Base-by-base conservation (phyloP, 1,140 invertebrate species). In the Drosophila kurseongensis region DNA sequence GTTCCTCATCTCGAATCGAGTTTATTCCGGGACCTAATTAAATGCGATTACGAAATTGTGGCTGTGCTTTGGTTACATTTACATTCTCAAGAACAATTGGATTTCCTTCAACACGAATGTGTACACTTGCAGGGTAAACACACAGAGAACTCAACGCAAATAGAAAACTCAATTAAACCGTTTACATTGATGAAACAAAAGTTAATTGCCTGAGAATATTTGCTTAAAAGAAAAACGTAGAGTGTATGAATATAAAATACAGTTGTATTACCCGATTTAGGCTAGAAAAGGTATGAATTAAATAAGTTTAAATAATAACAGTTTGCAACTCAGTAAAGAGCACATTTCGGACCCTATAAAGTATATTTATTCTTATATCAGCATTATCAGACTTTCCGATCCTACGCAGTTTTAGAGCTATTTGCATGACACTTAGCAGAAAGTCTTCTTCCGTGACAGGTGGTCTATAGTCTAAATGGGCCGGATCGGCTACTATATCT, bases 1-100 rank as follows among this genome's bases (percentile, higher is more conserved):
- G 77, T 68, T 50, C 62, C 29, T 60, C 60, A 60, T 57, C 45
- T 62, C 36, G 61, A 63, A 50, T 63, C n/a, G 56, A 67, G 59
- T 82, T 82, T 65, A 69, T 63, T 35, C 36, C 50, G 62, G 36
- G 54, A 86, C 68, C 83, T 86, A 86, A 86, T 86, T 86, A 86
- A 86, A 79, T 88, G 61, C 61, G 54, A 76, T 77, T 77, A 69
- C 44, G 62, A 73, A n/a, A 55, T 75, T 75, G 61, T 59, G 72
- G 61, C 57, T 67, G 41, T 5, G 14, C 42, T 32, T 16, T 18
- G 56, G 32, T 18, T 52, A 18, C 42, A 68, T 42, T 10, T 54
- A 40, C 38, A 40, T 40, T 29, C 12, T 16, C 27, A 52, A 35
- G 55, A 36, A 71, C 52, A 58, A 69, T 56, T 56, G 50, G 51